Evolutionary conservation across 1,140 invertebrate genomes (phyloP).

Genomic region (Nephotettix cincticeps): DNA sequence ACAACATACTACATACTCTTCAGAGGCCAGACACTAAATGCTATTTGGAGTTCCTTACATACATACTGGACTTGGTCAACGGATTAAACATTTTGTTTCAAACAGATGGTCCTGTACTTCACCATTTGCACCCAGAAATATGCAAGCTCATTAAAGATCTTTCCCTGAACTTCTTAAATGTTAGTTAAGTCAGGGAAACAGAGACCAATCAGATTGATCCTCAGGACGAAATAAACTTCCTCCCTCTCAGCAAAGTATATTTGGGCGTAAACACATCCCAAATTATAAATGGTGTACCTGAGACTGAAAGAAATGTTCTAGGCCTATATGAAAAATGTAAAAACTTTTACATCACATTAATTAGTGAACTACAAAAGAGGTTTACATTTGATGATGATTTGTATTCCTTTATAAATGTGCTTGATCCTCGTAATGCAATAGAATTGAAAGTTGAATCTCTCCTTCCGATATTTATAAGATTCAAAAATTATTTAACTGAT

Average conservation of each 20-base stretch:
- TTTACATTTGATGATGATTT: constrained; percentile 2
- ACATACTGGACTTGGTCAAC: neutral
- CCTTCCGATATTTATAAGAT: neutral
- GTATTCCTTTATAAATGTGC: neutral
- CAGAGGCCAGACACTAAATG: neutral
- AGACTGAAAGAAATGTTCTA: neutral
- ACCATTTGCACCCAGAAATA: neutral
- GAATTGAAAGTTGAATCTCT: neutral
- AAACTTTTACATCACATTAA: neutral
- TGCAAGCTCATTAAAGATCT: neutral
- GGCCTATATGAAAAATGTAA: neutral
- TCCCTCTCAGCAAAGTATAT: neutral
- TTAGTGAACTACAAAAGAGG: neutral
- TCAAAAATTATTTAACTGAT: neutral
- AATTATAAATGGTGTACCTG: too few species aligned
- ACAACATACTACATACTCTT: neutral
- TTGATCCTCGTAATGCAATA: neutral
- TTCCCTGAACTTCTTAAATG: neutral
- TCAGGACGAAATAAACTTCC: neutral
- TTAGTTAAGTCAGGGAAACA: neutral
- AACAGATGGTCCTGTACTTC: neutral
- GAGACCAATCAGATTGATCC: neutral
- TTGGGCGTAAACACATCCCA: neutral
- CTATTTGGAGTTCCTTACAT: neutral
- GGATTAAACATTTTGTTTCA: neutral